A percentile compares a stretch with the other conserved stretches of the same genome.
Conservation (phyloP, 2,113 vertebrate genomes). For the Tiliqua scincoides region DNA sequence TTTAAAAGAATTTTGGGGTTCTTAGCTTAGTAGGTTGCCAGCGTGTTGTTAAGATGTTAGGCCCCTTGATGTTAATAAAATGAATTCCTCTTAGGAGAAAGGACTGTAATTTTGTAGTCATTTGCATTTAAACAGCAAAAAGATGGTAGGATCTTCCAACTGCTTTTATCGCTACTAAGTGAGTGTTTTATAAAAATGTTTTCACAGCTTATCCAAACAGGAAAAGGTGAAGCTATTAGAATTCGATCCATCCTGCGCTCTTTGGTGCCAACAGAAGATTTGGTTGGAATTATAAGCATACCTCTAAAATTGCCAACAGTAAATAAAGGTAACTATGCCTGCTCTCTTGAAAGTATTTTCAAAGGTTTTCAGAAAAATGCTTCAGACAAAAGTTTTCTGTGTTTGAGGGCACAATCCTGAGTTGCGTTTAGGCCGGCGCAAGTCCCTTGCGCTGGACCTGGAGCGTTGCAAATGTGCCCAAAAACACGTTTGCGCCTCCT, state of each 20-base stretch:
- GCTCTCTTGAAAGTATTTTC: neutral
- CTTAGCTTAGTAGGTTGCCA: too few species aligned
- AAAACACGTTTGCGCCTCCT: too few species aligned
- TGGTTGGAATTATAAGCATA: slow-evolving; percentile 98
- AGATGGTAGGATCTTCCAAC: neutral
- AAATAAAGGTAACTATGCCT: slow-evolving; percentile 87
- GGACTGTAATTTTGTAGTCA: neutral
- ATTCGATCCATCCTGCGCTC: slow-evolving; percentile 97
- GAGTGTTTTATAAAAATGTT: slow-evolving; percentile 16
- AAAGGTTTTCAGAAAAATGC: neutral
- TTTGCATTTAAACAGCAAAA: neutral
- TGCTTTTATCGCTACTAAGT: neutral
- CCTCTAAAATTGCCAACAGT: slow-evolving; percentile 90
- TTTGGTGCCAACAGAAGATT: slow-evolving; percentile 95
- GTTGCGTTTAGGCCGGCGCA: too few species aligned
- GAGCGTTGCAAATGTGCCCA: too few species aligned
- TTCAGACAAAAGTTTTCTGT: neutral
- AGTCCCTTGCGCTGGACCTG: too few species aligned
- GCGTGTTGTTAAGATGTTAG: too few species aligned
- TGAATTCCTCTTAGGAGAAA: neutral
- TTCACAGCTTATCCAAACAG: slow-evolving; percentile 94
- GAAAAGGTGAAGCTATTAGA: slow-evolving; percentile 97
- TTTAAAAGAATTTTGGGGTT: too few species aligned
- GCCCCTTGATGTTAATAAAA: neutral
- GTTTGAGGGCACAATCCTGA: neutral